phyloP scores from a whole-genome alignment of 2,888 invertebrate species.

The Polyploca ridens region DNA sequence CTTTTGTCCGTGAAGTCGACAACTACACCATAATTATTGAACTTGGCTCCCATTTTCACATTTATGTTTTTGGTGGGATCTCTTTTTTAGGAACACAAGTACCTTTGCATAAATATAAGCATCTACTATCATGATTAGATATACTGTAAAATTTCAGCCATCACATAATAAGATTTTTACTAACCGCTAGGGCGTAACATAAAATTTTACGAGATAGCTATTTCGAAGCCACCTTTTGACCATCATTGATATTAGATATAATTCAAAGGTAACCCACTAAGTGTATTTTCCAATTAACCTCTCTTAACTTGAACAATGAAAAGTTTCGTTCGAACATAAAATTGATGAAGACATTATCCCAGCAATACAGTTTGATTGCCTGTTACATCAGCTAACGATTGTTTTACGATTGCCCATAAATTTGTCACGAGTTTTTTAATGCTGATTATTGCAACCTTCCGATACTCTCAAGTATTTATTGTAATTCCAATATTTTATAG shows the following conservation, averaged over 20 bases:
- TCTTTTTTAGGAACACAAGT: no score
- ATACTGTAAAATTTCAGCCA: no score
- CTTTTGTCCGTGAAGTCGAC: no score
- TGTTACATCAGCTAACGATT: slow-evolving; percentile 10
- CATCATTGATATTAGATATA: background rate
- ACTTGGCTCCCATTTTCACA: no score
- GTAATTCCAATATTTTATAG: background rate
- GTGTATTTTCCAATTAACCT: slow-evolving; percentile 8
- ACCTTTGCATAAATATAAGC: no score
- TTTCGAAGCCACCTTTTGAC: background rate
- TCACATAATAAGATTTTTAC: no score
- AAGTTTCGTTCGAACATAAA: slow-evolving; percentile 1
- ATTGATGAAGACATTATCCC: slow-evolving; percentile 12
- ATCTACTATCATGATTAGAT: no score
- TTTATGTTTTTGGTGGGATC: no score
- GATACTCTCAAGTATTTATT: background rate
- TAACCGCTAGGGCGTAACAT: no score
- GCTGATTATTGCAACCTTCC: background rate
- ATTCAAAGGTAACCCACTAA: background rate
- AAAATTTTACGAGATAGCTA: no score
- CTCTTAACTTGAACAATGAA: background rate
- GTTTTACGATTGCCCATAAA: slow-evolving; percentile 7
- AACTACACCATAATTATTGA: no score
- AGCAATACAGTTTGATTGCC: slow-evolving; percentile 7
- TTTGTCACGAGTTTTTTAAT: slow-evolving; percentile 6